A percentile compares a stretch with the other conserved stretches of the same genome.
Evolutionary conservation across 1,140 invertebrate genomes (phyloP).

Genomic region (Oedothorax gibbosus): DNA sequence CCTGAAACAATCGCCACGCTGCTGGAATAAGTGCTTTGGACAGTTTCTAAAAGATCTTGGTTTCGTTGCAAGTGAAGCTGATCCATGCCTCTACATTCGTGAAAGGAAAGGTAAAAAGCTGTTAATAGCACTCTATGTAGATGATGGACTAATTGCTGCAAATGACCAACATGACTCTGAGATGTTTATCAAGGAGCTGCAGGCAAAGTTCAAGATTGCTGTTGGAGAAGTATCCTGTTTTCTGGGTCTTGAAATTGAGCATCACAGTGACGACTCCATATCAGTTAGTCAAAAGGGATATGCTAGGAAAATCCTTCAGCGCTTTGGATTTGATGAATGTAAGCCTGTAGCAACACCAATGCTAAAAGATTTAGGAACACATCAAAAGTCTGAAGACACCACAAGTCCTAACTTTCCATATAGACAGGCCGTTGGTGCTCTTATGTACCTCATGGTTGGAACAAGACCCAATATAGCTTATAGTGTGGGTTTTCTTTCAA

Average conservation of each 20-base stretch:
- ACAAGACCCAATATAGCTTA: conserved; percentile 71
- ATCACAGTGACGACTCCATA: conserved; percentile 22
- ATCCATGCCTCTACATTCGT: conserved; percentile 44
- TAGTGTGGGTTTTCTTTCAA: conserved; percentile 65
- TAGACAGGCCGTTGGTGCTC: conserved; percentile 52
- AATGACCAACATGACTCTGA: background rate
- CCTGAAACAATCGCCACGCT: conserved; percentile 30
- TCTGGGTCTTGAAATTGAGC: conserved; percentile 1
- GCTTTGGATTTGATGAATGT: conserved; percentile 48
- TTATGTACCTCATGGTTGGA: conserved; percentile 68
- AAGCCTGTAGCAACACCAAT: too few species aligned
- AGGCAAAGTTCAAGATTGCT: conserved; percentile 43
- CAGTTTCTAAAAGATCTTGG: conserved; percentile 11
- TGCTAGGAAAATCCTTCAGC: conserved; percentile 43
- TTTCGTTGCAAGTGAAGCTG: conserved; percentile 4
- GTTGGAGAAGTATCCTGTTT: conserved; percentile 9
- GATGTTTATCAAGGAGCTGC: conserved; percentile 7
- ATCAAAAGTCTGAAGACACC: conserved; percentile 26
- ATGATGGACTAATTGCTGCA: conserved; percentile 50
- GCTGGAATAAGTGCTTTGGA: conserved; percentile 66
- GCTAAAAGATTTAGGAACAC: background rate
- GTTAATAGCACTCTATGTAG: conserved; percentile 41
- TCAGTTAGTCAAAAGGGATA: conserved; percentile 39
- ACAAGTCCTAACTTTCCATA: conserved; percentile 47
- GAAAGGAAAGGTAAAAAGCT: background rate